These are phyloP conservation scores for Nannospalax galili DNA, from an alignment of 2,113 vertebrate species.

Conservation along the genomic window DNA sequence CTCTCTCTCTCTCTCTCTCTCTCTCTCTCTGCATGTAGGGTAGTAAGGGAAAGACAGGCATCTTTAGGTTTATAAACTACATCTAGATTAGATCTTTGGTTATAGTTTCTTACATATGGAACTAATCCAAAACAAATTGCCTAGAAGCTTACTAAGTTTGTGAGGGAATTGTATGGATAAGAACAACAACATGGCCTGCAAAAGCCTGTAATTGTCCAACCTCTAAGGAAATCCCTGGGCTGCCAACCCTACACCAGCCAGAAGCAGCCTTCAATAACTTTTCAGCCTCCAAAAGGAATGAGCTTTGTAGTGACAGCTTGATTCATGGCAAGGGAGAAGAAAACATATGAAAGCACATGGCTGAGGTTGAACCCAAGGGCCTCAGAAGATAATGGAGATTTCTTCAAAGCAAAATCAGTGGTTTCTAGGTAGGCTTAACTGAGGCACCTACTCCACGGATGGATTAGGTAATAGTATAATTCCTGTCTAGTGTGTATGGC, in stretches of 20 bases:
- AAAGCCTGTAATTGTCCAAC: conserved; percentile 65
- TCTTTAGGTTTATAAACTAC: conserved; percentile 65
- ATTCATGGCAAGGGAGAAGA: conserved; percentile 2
- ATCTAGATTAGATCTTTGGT: conserved; percentile 77
- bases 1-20: conserved; percentile 45
- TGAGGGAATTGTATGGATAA: conserved; percentile 68
- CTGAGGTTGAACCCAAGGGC: neutral
- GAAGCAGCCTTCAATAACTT: neutral
- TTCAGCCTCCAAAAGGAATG: neutral
- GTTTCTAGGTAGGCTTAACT: neutral
- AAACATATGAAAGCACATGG: neutral
- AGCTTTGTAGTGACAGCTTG: neutral
- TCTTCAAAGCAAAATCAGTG: neutral
- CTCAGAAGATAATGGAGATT: neutral
- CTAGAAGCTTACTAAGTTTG: conserved; percentile 73
- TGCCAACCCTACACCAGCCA: conserved; percentile 24
- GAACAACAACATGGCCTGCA: conserved; percentile 55
- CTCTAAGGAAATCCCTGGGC: conserved; percentile 55
- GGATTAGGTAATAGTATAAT: neutral
- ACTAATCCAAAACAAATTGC: conserved; percentile 80
- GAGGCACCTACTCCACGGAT: neutral
- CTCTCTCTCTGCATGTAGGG: neutral
- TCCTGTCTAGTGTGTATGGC: neutral
- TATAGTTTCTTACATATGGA: conserved; percentile 73
- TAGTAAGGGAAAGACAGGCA: conserved; percentile 73